Conservation (phyloP, 2,888 invertebrate species). For the Hyposoter didymator region DNA sequence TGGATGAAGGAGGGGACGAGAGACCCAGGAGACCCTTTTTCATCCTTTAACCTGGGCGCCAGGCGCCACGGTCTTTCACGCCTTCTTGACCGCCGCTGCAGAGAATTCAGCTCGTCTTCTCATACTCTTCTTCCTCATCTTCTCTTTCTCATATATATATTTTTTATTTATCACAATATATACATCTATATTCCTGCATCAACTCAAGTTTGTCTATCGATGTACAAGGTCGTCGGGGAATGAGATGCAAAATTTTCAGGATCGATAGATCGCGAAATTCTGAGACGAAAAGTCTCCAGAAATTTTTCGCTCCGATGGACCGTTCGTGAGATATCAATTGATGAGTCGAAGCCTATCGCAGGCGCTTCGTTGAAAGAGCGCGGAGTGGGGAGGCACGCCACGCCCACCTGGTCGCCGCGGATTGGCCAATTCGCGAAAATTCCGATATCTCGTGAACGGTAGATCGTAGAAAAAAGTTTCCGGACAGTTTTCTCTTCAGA, state of each 20-base stretch:
- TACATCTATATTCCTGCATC: slow-evolving; percentile 12
- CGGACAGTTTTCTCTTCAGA: background rate
- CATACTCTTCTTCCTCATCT: slow-evolving; percentile 43
- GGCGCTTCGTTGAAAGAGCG: background rate
- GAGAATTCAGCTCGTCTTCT: slow-evolving; percentile 39
- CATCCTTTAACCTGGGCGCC: slow-evolving; percentile 73
- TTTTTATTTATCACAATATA: slow-evolving; percentile 31
- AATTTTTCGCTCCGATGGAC: background rate
- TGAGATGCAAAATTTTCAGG: background rate
- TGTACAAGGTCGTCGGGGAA: background rate
- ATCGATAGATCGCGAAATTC: background rate
- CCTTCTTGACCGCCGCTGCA: slow-evolving; percentile 73
- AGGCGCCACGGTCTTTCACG: slow-evolving; percentile 81
- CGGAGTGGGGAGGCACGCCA: background rate
- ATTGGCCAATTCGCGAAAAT: background rate
- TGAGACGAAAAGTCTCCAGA: background rate
- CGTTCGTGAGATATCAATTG: background rate
- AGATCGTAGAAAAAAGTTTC: background rate
- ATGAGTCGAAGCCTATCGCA: background rate
- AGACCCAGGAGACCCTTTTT: slow-evolving; percentile 53
- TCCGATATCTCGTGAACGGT: background rate
- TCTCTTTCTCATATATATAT: slow-evolving; percentile 21
- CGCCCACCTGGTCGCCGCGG: background rate
- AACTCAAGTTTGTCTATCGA: background rate
- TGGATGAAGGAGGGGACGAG: slow-evolving; percentile 6